phyloP scores from a whole-genome alignment of 2,113 vertebrate species.

The Pelmatolapia mariae region DNA sequence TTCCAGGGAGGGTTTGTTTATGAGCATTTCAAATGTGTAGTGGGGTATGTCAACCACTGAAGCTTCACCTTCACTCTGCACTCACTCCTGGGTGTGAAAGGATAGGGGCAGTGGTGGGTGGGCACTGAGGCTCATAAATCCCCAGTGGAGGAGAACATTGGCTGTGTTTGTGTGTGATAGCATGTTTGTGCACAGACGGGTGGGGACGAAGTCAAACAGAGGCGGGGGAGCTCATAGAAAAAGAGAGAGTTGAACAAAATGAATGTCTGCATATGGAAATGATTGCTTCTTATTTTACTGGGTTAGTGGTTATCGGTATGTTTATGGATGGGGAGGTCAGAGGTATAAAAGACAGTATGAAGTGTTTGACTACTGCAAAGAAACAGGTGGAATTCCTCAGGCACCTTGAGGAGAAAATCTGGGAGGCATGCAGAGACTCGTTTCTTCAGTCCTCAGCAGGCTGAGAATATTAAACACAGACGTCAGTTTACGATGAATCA shows the following conservation, averaged over 20 bases:
- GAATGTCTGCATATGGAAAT: neutral
- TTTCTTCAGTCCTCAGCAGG: neutral
- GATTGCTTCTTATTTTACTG: neutral
- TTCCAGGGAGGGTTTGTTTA: neutral
- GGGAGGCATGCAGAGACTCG: conserved; percentile 25
- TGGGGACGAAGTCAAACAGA: neutral
- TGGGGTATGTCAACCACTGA: conserved; percentile 17
- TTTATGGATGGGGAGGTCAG: neutral
- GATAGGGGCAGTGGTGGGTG: neutral
- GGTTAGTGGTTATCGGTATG: neutral
- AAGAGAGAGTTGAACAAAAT: neutral
- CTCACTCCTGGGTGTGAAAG: conserved; percentile 5
- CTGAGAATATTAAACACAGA: neutral
- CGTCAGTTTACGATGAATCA: neutral
- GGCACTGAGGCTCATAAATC: neutral
- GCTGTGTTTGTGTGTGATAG: neutral
- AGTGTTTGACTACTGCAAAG: neutral
- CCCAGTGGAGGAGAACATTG: neutral
- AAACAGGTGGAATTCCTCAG: conserved; percentile 32
- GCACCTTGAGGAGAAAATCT: neutral
- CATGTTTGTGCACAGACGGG: conserved; percentile 1
- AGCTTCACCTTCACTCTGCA: neutral
- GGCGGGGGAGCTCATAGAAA: neutral
- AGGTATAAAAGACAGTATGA: neutral
- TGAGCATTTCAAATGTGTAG: conserved; percentile 16